These are phyloP conservation scores for Amazona vittata DNA, from an alignment of 2,113 vertebrate genomes.

Conservation along the genomic window DNA sequence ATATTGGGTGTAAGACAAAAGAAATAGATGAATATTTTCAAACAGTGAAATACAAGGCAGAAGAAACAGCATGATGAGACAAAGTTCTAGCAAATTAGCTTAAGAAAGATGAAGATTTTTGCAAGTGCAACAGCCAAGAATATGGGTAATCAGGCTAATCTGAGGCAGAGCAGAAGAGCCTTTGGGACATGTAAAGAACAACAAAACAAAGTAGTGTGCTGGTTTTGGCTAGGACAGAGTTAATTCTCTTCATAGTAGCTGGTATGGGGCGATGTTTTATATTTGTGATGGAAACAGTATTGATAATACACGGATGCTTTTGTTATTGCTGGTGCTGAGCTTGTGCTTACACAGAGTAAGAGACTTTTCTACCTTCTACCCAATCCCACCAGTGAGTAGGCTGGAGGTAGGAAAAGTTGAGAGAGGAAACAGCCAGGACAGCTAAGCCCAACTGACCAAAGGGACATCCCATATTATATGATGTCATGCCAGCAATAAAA, in stretches of 20 bases:
- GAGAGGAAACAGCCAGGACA: background rate
- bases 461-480: background rate
- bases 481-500: background rate
- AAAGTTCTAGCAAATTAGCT: background rate
- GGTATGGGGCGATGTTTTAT: background rate
- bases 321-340: background rate
- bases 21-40: background rate
- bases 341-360: background rate
- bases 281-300: background rate
- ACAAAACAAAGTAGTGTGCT: background rate
- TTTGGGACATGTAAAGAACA: background rate
- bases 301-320: background rate
- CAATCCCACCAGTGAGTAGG: rapidly evolving
- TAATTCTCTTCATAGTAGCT: background rate
- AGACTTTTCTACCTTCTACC: background rate
- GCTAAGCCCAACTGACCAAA: background rate
- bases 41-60: background rate
- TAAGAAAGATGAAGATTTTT: background rate
- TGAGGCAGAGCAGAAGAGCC: background rate
- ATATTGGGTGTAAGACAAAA: background rate
- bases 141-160: background rate
- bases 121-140: background rate
- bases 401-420: rapidly evolving
- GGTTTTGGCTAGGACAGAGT: background rate
- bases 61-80: background rate